Evolutionary conservation across 2,797 vertebrate species (phyloP).

Genomic region (Emydoidea blandingii): DNA sequence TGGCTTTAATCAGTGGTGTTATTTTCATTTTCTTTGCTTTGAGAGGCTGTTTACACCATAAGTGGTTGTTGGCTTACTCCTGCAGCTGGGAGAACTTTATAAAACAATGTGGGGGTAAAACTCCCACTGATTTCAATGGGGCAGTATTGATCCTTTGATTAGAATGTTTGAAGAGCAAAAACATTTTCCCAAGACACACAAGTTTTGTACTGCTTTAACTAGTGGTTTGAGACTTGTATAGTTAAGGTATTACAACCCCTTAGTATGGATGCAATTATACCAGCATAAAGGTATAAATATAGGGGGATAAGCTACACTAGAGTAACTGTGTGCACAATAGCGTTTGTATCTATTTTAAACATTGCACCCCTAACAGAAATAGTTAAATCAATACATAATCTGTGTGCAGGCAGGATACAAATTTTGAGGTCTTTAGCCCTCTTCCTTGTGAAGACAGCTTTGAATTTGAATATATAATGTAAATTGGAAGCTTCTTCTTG

Average conservation of each 20-base stretch:
- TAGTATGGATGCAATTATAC: not conserved
- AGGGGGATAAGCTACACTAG: not conserved
- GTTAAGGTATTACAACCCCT: not conserved
- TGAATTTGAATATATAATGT: constrained; percentile 39
- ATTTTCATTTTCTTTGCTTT: not conserved
- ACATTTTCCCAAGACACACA: constrained; percentile 3
- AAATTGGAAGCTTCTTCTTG: not conserved
- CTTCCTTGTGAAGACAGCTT: constrained; percentile 31
- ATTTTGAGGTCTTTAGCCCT: not conserved
- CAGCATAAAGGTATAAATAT: not conserved
- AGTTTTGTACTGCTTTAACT: constrained; percentile 47
- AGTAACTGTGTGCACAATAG: not conserved
- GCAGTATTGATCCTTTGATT: constrained; percentile 66
- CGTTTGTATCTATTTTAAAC: not conserved
- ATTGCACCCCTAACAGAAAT: not conserved
- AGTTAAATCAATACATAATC: not conserved
- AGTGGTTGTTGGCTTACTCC: constrained; percentile 55
- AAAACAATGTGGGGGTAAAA: constrained; percentile 39
- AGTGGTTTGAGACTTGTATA: not conserved
- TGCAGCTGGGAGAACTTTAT: constrained; percentile 54
- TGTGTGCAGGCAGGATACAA: not conserved
- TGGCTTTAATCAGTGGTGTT: constrained; percentile 34
- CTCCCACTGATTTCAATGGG: constrained; percentile 39
- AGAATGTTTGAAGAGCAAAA: constrained; percentile 57
- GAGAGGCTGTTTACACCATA: constrained; percentile 38